Evolutionary conservation across 2,113 vertebrate species (phyloP), one percentile per base, ranked within the genome.

Genomic region (Haemorhous mexicanus): DNA sequence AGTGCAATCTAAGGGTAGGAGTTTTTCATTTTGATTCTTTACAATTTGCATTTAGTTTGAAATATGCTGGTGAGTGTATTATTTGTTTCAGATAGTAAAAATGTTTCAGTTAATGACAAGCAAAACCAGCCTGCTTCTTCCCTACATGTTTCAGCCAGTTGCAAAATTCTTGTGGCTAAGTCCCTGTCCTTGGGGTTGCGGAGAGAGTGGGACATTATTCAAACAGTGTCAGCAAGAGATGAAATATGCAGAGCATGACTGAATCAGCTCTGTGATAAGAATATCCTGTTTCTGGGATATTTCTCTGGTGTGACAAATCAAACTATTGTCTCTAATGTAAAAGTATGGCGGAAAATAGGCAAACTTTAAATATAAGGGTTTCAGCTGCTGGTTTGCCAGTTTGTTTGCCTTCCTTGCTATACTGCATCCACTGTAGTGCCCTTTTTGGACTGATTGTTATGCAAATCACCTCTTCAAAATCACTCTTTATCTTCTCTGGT

Each of bases 1-100:
- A 95, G 67, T 39, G 17, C 52, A 72, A 59, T 58, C 59, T 90
- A 93, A 97, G 90, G 80, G n/a, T 97, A 92, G 37, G 86, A 70
- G 18, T 35, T 74, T 86, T 61, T 63, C 0, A 0, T 81, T 90
- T 62, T 81, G 26, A 70, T 87, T 59, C 78, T 59, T 76, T 43
- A 35, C 6, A 27, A 26, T 69, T 89, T 61, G 23, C 16, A 44
- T 11, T 63, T 18, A 9, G 16, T 74, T 87, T 63, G 49, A 82
- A 80, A 64, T 59, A 33, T 5, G 2, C 69, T 23, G 27, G 28
- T 69, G 44, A 41, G 23, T 90, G 88, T 52, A 52, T 53, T 81
- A 18, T 55, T 83, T 68, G 13, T 91, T 87, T 75, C 21, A 33
- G 16, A 28, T 32, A 35, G 26, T 30, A 68, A 76, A 64, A 87